Conservation (phyloP, 1,140 invertebrate species). For the Drosophila parvula region DNA sequence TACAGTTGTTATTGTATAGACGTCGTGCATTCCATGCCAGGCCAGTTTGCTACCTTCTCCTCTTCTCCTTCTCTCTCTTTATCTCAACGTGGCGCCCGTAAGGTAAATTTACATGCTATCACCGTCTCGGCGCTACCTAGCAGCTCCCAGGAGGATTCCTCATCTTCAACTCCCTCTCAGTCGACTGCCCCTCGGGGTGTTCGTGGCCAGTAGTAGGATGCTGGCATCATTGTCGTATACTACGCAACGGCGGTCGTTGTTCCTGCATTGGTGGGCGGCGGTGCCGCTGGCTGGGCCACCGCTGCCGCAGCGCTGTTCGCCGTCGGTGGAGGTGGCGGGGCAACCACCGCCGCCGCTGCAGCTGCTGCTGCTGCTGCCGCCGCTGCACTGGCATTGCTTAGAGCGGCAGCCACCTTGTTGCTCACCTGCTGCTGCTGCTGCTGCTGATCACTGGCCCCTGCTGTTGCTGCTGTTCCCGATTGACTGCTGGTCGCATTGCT, state of each 20-base stretch:
- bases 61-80: background rate
- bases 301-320: conserved; percentile 29
- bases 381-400: conserved; percentile 53
- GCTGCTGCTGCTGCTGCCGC: conserved; percentile 27
- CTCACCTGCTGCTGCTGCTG: conserved; percentile 59
- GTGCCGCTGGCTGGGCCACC: conserved; percentile 57
- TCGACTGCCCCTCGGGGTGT: conserved; percentile 48
- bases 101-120: conserved; percentile 68
- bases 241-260: conserved; percentile 83
- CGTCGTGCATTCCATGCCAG: conserved; percentile 22
- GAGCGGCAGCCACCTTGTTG: conserved; percentile 52
- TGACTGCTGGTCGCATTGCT: conserved; percentile 64
- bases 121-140: conserved; percentile 18
- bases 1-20: conserved; percentile 74
- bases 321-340: conserved; percentile 15
- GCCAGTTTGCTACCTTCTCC: background rate
- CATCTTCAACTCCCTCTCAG: conserved; percentile 17
- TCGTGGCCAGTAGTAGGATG: conserved; percentile 71
- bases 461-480: conserved; percentile 32
- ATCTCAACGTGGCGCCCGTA: conserved; percentile 24
- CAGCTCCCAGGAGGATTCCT: conserved; percentile 8
- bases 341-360: conserved; percentile 26
- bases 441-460: conserved; percentile 36
- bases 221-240: conserved; percentile 80
- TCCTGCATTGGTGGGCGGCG: conserved; percentile 71